phyloP scores from a whole-genome alignment of 2,113 vertebrate genomes.

The Cochlearius cochlearius region DNA sequence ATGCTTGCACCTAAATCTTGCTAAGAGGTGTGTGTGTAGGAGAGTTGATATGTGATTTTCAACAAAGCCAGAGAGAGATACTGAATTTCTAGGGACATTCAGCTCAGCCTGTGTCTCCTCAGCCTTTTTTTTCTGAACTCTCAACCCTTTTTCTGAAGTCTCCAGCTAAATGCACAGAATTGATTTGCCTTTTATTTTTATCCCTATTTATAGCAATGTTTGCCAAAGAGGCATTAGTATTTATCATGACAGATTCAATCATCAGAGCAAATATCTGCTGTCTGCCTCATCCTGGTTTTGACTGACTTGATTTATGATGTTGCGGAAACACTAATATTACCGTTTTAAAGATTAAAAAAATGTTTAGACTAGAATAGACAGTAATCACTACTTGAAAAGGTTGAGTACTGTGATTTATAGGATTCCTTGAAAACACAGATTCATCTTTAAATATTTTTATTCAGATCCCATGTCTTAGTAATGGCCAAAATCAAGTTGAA shows the following conservation, averaged over 20 bases:
- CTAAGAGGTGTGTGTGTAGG: rapidly evolving
- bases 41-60: background rate
- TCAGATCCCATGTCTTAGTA: slow-evolving; percentile 16
- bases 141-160: background rate
- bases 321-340: slow-evolving; percentile 15
- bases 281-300: background rate
- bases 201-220: background rate
- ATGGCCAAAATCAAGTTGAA: slow-evolving; percentile 17
- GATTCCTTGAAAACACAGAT: slow-evolving; percentile 31
- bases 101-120: background rate
- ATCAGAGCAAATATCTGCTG: slow-evolving; percentile 23
- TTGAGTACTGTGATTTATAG: slow-evolving; percentile 53
- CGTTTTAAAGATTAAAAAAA: slow-evolving; percentile 56
- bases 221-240: slow-evolving; percentile 19
- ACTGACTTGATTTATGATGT: slow-evolving; percentile 41
- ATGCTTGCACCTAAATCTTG: background rate
- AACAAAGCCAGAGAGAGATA: background rate
- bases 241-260: slow-evolving; percentile 9
- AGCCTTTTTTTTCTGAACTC: background rate
- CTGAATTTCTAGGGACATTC: background rate
- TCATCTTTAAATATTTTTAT: slow-evolving; percentile 28
- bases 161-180: background rate
- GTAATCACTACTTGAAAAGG: slow-evolving; percentile 47
- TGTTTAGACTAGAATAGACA: slow-evolving; percentile 28
- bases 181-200: slow-evolving; percentile 12